These are phyloP conservation scores for Hydrozoanthus tunicans DNA, from an alignment of 64 coral and sea anemone genomes.

Conservation along the genomic window DNA sequence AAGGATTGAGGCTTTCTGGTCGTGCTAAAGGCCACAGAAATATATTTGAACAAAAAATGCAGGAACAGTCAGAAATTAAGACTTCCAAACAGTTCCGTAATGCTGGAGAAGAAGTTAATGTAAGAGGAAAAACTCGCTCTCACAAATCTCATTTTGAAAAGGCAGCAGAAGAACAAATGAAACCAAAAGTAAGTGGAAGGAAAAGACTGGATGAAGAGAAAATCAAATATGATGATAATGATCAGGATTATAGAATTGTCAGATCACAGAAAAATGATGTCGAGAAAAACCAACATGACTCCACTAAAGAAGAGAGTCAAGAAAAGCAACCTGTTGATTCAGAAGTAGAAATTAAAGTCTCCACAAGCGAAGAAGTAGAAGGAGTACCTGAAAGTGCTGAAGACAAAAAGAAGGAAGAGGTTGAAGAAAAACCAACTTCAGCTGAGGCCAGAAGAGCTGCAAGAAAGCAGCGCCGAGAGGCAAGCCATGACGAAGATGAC, in stretches of 20 bases:
- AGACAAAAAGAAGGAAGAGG: not conserved
- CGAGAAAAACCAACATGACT: not conserved
- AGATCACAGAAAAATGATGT: not conserved
- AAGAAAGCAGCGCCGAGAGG: not conserved
- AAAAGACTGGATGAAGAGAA: conserved; percentile 54
- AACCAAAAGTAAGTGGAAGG: conserved; percentile 60
- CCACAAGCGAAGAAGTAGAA: conserved; percentile 57
- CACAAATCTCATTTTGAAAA: conserved; percentile 55
- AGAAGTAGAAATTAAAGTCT: conserved; percentile 52
- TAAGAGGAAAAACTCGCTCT: conserved; percentile 36
- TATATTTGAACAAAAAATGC: conserved; percentile 58
- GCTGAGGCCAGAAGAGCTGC: conserved; percentile 22
- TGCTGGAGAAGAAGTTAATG: conserved; percentile 13
- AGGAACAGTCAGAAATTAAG: conserved; percentile 37
- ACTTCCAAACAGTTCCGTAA: conserved; percentile 37
- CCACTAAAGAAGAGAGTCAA: not conserved
- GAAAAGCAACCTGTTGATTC: not conserved
- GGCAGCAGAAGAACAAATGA: conserved; percentile 51
- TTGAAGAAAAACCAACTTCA: conserved; percentile 5
- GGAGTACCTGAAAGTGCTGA: not conserved
- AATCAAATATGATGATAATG: conserved; percentile 43
- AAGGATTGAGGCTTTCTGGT: conserved; percentile 44
- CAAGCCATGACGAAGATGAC: conserved; percentile 49
- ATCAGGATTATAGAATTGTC: conserved; percentile 30
- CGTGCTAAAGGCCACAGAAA: conserved; percentile 54